Evolutionary conservation across 2,113 vertebrate genomes (phyloP).

Genomic region (Platichthys flesus): DNA sequence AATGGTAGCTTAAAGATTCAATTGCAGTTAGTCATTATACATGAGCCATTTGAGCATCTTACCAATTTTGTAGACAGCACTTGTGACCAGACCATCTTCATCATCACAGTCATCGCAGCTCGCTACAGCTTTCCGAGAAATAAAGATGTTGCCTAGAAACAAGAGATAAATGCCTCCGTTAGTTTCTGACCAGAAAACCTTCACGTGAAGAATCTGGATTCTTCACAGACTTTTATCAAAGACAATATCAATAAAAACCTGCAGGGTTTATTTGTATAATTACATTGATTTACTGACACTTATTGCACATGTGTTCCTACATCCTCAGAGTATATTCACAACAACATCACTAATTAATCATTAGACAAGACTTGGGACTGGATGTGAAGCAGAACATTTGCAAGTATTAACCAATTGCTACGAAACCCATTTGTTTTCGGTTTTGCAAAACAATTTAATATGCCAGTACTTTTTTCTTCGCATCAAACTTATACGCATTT

Average conservation of each 20-base stretch:
- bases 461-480: too few relatives aligned
- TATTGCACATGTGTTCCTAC: background rate
- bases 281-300: background rate
- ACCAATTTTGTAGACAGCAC: conserved; percentile 97
- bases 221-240: background rate
- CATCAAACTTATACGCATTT: too few relatives aligned
- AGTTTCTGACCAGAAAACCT: conserved; percentile 1
- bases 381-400: too few relatives aligned
- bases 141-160: conserved; percentile 94
- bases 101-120: conserved; percentile 91
- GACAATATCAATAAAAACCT: background rate
- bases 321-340: too few relatives aligned
- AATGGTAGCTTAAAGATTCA: background rate
- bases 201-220: background rate
- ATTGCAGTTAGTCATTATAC: background rate
- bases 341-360: too few relatives aligned
- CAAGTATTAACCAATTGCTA: too few relatives aligned
- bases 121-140: conserved; percentile 88
- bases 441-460: too few relatives aligned
- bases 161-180: background rate
- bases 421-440: too few relatives aligned
- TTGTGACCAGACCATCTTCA: conserved; percentile 88
- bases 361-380: too few relatives aligned
- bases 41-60: conserved; percentile 12
- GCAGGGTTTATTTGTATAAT: too few relatives aligned